Percentiles rank a stretch among this genome's conserved stretches.
These are phyloP conservation scores for Stomorhina lunata DNA, from an alignment of 2,888 invertebrate genomes.

Conservation along the genomic window DNA sequence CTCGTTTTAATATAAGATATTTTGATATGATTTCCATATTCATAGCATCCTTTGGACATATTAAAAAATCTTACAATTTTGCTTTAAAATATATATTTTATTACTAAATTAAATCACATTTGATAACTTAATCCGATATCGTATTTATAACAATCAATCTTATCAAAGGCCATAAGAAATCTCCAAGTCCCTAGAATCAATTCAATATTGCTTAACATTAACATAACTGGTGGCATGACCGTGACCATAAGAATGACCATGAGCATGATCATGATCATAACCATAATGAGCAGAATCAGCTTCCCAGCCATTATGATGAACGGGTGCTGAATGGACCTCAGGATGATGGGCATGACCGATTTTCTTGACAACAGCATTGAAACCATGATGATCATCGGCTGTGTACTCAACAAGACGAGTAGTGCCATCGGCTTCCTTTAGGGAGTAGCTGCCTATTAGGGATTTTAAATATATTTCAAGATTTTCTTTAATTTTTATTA, in stretches of 20 bases:
- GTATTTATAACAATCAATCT: too few species aligned
- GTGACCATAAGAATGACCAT: neutral
- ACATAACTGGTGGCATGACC: neutral
- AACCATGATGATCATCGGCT: constrained; percentile 35
- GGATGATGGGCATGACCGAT: constrained; percentile 19
- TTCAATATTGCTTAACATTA: neutral
- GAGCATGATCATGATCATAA: neutral
- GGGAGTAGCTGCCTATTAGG: constrained; percentile 3
- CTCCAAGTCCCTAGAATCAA: too few species aligned
- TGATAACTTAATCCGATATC: too few species aligned
- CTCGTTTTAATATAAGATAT: too few species aligned
- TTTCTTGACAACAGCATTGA: constrained; percentile 33
- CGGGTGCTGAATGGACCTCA: neutral
- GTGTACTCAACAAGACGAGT: constrained; percentile 32
- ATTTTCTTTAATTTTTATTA: too few species aligned
- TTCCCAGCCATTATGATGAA: neutral
- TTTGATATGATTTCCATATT: too few species aligned
- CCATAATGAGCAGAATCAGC: neutral
- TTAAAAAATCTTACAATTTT: too few species aligned
- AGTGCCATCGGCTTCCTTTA: constrained; percentile 45
- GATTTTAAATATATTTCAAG: neutral
- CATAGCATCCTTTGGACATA: too few species aligned
- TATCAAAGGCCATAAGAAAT: too few species aligned
- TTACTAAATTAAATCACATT: too few species aligned
- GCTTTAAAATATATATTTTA: too few species aligned